Conservation (phyloP, 2,888 invertebrate genomes). For the Pogonocherus hispidulus region DNA sequence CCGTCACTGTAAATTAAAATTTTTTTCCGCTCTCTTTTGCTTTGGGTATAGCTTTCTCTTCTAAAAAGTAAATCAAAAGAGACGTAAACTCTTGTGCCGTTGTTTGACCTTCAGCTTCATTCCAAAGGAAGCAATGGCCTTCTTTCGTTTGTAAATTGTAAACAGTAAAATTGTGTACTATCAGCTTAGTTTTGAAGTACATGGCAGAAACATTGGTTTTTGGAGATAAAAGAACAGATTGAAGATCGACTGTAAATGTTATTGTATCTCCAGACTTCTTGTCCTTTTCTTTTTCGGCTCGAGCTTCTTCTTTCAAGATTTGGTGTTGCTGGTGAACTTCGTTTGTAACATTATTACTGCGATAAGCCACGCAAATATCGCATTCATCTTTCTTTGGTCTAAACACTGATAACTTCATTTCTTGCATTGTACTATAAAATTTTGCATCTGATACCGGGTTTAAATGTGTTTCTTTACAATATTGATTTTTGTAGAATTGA, state of each 20-base stretch:
- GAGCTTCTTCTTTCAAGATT: slow-evolving; percentile 33
- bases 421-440: neutral
- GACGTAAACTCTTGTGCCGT: slow-evolving; percentile 25
- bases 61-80: slow-evolving; percentile 11
- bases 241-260: slow-evolving; percentile 9
- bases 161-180: slow-evolving; percentile 23
- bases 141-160: slow-evolving; percentile 26
- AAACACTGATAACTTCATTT: slow-evolving; percentile 15
- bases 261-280: slow-evolving; percentile 12
- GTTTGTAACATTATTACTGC: slow-evolving; percentile 28
- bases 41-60: slow-evolving; percentile 21
- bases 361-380: slow-evolving; percentile 26
- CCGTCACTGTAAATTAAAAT: slow-evolving; percentile 35
- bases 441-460: neutral
- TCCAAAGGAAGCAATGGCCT: slow-evolving; percentile 25
- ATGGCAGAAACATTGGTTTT: slow-evolving; percentile 22
- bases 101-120: slow-evolving; percentile 24
- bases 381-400: slow-evolving; percentile 18
- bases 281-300: slow-evolving; percentile 33
- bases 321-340: slow-evolving; percentile 24
- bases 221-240: slow-evolving; percentile 18
- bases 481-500: neutral
- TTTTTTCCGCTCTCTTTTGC: slow-evolving; percentile 10
- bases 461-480: neutral
- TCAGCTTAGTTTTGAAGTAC: slow-evolving; percentile 19